Evolutionary conservation across 2,113 vertebrate genomes (phyloP).

Genomic region (Chrysochloris asiatica): DNA sequence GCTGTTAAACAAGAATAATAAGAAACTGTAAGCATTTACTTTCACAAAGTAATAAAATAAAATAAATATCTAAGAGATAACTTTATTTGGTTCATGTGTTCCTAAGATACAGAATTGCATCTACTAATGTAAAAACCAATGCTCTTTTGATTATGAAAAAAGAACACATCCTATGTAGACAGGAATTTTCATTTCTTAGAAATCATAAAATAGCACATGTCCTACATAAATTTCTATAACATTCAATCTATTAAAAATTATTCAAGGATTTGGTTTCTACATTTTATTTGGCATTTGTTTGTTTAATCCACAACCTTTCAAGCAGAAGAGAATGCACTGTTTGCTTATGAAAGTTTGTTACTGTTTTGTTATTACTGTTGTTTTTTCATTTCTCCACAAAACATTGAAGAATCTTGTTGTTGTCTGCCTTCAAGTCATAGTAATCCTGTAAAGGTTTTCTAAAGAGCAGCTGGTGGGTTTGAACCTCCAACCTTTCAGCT

Average conservation of each 20-base stretch:
- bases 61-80: background rate
- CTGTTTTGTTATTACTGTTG: background rate
- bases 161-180: background rate
- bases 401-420: background rate
- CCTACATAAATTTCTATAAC: background rate
- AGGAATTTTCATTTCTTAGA: background rate
- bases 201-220: background rate
- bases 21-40: slow-evolving; percentile 5
- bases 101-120: background rate
- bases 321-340: background rate
- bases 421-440: too few relatives aligned
- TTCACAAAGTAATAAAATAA: slow-evolving; percentile 35
- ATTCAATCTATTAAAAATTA: background rate
- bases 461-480: too few relatives aligned
- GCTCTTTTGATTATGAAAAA: background rate
- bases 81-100: background rate
- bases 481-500: too few relatives aligned
- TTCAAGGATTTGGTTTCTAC: background rate
- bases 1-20: background rate
- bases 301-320: background rate
- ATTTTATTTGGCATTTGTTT: background rate
- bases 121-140: background rate
- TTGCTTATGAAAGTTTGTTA: background rate
- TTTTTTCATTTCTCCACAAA: background rate
- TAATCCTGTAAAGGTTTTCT: too few relatives aligned